phyloP scores from a whole-genome alignment of 2,113 vertebrate species.

The Dasyurus viverrinus region DNA sequence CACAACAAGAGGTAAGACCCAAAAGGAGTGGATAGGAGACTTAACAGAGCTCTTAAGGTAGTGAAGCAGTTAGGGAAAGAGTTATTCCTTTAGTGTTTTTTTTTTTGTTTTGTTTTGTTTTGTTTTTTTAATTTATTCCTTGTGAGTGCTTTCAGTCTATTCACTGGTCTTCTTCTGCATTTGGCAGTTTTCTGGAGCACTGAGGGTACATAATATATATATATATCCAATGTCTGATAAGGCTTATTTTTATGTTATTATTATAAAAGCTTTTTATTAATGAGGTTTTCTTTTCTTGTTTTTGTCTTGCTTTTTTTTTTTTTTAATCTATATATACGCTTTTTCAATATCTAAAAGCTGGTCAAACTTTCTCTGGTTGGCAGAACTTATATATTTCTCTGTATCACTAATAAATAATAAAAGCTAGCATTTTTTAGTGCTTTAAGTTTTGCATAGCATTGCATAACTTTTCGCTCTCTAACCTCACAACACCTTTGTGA shows the following conservation, averaged over 20 bases:
- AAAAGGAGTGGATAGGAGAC: not conserved
- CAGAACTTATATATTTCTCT: not conserved
- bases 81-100: constrained; percentile 38
- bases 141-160: not conserved
- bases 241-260: too few species aligned
- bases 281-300: not conserved
- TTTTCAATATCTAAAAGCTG: not conserved
- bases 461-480: not conserved
- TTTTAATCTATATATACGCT: not conserved
- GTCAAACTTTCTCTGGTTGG: not conserved
- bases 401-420: not conserved
- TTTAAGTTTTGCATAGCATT: not conserved
- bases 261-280: not conserved
- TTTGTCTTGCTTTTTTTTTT: not conserved
- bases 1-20: constrained; percentile 95
- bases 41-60: constrained; percentile 19
- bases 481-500: not conserved
- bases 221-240: not conserved
- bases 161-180: not conserved
- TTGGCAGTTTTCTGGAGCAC: constrained; percentile 33
- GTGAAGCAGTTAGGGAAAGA: constrained; percentile 21
- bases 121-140: too few species aligned
- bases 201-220: not conserved
- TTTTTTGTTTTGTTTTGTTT: too few species aligned
- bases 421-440: not conserved